Evolutionary conservation across 1,140 invertebrate genomes (phyloP).

Genomic region (Rhyacophila brunnea): DNA sequence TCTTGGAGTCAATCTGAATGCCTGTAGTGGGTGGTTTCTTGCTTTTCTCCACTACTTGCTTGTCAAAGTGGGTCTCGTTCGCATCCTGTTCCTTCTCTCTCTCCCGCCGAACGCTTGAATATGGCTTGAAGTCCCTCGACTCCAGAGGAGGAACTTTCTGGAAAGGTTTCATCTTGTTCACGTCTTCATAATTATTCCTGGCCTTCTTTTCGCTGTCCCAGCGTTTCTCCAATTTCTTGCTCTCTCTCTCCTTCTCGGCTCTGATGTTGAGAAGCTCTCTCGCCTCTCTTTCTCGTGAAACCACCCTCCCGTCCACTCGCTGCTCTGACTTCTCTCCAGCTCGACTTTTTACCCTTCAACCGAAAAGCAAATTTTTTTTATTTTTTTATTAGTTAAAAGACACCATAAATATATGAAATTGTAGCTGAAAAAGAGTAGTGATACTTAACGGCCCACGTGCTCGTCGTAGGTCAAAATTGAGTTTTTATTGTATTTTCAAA

Average conservation of each 20-base stretch:
- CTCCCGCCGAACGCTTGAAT: constrained; percentile 33
- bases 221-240: background rate
- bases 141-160: constrained; percentile 11
- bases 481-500: no score
- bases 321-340: constrained; percentile 29
- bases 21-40: constrained; percentile 37
- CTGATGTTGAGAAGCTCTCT: constrained; percentile 24
- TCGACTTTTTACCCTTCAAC: constrained; percentile 28
- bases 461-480: no score
- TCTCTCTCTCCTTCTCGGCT: constrained; percentile 6
- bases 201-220: no score
- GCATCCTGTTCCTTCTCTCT: constrained; percentile 38
- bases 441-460: no score
- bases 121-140: constrained; percentile 28
- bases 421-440: no score
- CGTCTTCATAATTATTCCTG: background rate
- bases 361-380: no score
- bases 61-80: constrained; percentile 37
- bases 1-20: constrained; percentile 40
- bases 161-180: background rate
- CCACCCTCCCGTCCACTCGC: constrained; percentile 27
- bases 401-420: no score
- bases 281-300: constrained; percentile 31
- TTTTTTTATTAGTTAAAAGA: no score
- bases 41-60: constrained; percentile 41